Evolutionary conservation across 2,797 vertebrate genomes (phyloP), one percentile per base, ranked within the genome.

Genomic region (Halcyon chelicuti): DNA sequence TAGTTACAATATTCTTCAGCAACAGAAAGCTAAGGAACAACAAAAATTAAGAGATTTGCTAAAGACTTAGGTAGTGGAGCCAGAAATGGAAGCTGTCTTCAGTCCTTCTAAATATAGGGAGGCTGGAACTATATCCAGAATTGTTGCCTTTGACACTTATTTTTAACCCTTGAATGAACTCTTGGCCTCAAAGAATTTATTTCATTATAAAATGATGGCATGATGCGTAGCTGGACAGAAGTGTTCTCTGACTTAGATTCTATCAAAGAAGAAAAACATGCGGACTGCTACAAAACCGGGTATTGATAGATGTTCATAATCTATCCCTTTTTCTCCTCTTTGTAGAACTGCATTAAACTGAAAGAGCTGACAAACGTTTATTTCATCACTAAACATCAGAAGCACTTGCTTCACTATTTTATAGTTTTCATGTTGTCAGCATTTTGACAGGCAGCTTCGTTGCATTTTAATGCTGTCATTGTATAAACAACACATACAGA

Each of bases 371-470:
- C 54, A 88, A 84, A 80, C 72, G 71, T 81, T 70, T 82, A 87
- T 82, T 87, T 74, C 70, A 88, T 31, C n/a, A 40, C 63, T 85
- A 61, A 93, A 73, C 35, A 72, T 51, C 54, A 78, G 65, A 94
- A 91, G 21, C 14, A 51, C 39, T 89, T 57, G 57, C 31, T 84
- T 62, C 65, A 12, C 37, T 79, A 49, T 71, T 86, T 87, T 57
- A 37, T 23, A 74, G 33, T 60, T 94, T 79, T 88, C 37, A 78
- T 10, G 47, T 58, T 94, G 88, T 95, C 94, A 95, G 90, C 86
- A 84, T 62, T 96, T 93, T 97, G 89, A 95, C 72, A 67, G 80
- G 71, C 49, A 95, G 44, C 60, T 86, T 81, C 55, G 72, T 51
- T 74, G 57, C 67, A 80, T 91, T 93, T 94, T 87, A 93, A 72